Evolutionary conservation across 1,140 invertebrate genomes (phyloP), one percentile per base, ranked within the genome.

Genomic region (Heliconius melpomene): DNA sequence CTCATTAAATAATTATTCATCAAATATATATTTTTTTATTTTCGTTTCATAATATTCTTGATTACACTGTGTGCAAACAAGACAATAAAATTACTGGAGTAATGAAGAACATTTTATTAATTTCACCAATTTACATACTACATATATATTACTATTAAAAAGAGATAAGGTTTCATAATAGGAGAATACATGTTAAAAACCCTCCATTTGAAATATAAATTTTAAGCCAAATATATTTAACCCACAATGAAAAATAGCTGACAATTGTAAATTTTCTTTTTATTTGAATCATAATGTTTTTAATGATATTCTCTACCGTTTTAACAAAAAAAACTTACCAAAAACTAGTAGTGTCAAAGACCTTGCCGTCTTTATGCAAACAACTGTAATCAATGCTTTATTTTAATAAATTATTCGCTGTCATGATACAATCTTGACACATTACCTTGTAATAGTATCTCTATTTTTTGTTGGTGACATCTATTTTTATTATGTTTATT

Each of bases 371-470:
- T 66, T 29, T 13, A 29, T 29, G 60, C 60, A 29, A 66, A 29
- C 26, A 66, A 18, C 60, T 66, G 60, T 66, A 66, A 66, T 66
- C 60, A 66, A 66, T 66, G 60, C 60, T 66, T 66, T 66, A 66
- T 66, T 66, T 29, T 66, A 66, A 66, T 66, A 66, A 66, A 66
- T 66, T 66, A 66, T 66, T 66, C 60, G 9, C 60, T 66, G 60
- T 66, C 60, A 66, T 29, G 60, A 66, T 29, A 66, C 60, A 29
- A 66, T 66, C 60, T 66, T 66, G 60, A 66, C 60, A 66, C 60
- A 66, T 66, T 66, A 66, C 5, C 60, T 26, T 66, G 60, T 66
- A 66, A 66, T 66, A 66, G 60, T 66, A 66, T 66, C 60, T 66
- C 11, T 29, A 66, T 66, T 66, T 66, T 66, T 66, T 66, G 23